These are phyloP conservation scores for Syrmaticus mikado DNA, from an alignment of 2,113 vertebrate genomes.

Conservation along the genomic window DNA sequence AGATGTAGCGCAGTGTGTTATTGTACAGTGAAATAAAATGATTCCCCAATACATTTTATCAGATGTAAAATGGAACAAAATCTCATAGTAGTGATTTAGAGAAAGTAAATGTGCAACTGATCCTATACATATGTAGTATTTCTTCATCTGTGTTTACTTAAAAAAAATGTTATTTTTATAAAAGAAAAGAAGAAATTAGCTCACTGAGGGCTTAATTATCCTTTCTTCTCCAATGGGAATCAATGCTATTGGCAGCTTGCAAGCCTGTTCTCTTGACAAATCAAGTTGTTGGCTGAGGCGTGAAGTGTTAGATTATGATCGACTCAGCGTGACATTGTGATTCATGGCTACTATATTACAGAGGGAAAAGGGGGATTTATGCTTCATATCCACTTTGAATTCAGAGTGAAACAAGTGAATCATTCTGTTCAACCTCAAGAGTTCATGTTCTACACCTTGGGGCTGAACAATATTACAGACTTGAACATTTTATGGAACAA, in stretches of 20 bases:
- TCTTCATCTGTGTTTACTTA: conserved; percentile 40
- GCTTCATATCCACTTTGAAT: conserved; percentile 78
- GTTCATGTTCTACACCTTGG: conserved; percentile 70
- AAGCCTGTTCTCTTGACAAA: conserved; percentile 80
- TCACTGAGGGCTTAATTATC: conserved; percentile 78
- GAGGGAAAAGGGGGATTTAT: conserved; percentile 78
- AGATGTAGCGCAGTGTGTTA: not conserved
- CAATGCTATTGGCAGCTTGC: conserved; percentile 74
- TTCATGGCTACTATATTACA: conserved; percentile 77
- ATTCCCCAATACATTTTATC: not conserved
- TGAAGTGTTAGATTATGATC: conserved; percentile 83
- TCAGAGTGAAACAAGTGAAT: conserved; percentile 78
- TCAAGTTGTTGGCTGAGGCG: conserved; percentile 84
- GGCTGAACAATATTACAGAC: conserved; percentile 66
- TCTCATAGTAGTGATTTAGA: not conserved
- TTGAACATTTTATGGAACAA: conserved; percentile 63
- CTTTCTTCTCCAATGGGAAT: conserved; percentile 72
- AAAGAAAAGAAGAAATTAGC: conserved; percentile 74
- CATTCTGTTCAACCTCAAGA: conserved; percentile 72
- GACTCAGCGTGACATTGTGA: conserved; percentile 78
- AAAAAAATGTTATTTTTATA: conserved; percentile 54
- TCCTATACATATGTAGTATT: not conserved
- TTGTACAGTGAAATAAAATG: not conserved
- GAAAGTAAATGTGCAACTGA: not conserved
- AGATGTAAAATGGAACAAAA: conserved; percentile 21